Base-by-base conservation (phyloP, 2,888 invertebrate species). In the Cotesia congregata region DNA sequence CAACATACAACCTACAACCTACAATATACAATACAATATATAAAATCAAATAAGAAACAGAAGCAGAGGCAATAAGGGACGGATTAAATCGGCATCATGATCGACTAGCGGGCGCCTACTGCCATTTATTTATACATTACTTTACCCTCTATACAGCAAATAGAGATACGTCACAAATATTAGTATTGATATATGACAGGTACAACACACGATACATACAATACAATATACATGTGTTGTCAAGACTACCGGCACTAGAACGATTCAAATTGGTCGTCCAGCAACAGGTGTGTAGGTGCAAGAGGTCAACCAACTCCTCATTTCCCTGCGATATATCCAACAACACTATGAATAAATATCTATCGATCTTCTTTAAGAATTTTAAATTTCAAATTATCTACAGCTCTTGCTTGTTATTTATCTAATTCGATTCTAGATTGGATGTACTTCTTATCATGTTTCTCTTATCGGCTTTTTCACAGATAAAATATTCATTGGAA, bases 221-320 rank as follows among this genome's bases (percentile, higher is more conserved):
- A 17, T 17, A 30, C 3, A 30, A 30, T 4, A 30, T 30, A 30
- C 30, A 30, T 30, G 30, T 30, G 30, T 30, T 30, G 30, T 30
- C 30, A 30, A 30, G 30, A 30, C 30, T 30, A 30, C 30, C 30
- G 30, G 30, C 30, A 30, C 30, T 30, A 71, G 38, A 5, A 41
- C n/a, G 60, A 61, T 30, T 6, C 7, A 30, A 30, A 30, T 65
- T 17, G 39, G 1, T 68, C 17, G n/a, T 15, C 40, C 68, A 71
- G 39, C 70, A 71, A 39, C 38, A 38, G 60, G n/a, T 30, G 12
- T 71, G 6, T 61, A 60, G 70, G 70, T 71, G 12, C 12, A 20
- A 59, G 17, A 30, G 69, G 69, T 69, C 59, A 69, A 38, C 41
- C 15, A n/a, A 38, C 60, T 12, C 5, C 17, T 71, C 12, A 65